Base-by-base conservation (phyloP, 2,888 invertebrate genomes). In the Drosophila subquinaria region DNA sequence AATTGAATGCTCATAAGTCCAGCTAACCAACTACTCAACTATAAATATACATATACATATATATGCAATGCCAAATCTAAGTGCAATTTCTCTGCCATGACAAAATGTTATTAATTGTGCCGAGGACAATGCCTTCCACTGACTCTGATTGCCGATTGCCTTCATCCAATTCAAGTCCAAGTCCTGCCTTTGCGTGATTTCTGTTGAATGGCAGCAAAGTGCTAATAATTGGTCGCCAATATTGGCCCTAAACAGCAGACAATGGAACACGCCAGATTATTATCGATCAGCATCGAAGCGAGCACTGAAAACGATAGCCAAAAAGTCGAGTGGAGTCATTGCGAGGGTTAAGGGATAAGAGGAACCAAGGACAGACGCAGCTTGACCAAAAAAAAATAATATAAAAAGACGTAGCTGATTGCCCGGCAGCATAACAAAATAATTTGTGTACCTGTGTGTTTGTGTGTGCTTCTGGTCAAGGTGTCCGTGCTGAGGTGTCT, bases 61-160 rank as follows among this genome's bases (percentile, higher is more conserved):
- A 20, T 13, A 30, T 13, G 15, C 17, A 57, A 17, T 38, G 38
- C 53, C 23, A 55, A 48, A 48, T 64, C 69, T 70, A 60, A 53
- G 56, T 66, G 84, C 89, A 87, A 87, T 87, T 87, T 88, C 87
- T 89, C 83, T 79, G 69, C 51, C 56, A 56, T 90, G 90, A 90
- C 90, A 90, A 91, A 90, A 77, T 82, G 82, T 72, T 86, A 86
- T 91, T 89, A 90, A 91, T 90, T 90, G 83, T 45, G 50, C 11
- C 57, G 55, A 68, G 73, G 65, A 84, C 81, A 87, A 87, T 88
- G 82, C 17, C 17, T 17, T 0, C 30, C 38, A 4, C 33, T 9
- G 17, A 3, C 23, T 17, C 6, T 6, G 0, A 5, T 3, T 2
- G 1, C 20, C 2, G 20, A 20, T 23, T 15, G 15, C 33, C 35